phyloP scores from a whole-genome alignment of 2,113 vertebrate genomes.

The Sceloporus tristichus region DNA sequence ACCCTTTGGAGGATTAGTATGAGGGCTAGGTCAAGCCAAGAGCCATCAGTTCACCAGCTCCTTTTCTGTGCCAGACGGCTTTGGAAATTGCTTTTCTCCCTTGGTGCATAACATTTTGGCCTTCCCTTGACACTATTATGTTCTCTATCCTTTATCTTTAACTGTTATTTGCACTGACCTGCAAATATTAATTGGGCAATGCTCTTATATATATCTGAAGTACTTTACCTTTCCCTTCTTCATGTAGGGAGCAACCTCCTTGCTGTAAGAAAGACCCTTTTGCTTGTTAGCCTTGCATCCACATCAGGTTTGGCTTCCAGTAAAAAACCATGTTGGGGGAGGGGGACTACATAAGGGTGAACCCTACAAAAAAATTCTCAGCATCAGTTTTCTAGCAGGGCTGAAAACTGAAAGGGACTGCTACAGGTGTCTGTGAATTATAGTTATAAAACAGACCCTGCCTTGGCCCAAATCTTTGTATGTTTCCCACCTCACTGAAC shows the following conservation, averaged over 20 bases:
- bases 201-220: not conserved
- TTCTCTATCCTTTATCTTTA: conserved; percentile 5
- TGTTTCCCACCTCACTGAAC: not conserved
- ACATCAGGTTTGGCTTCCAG: not conserved
- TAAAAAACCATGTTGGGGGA: not conserved
- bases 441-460: not conserved
- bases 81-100: not conserved
- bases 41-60: not conserved
- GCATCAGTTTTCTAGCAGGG: not conserved
- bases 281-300: not conserved
- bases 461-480: too few species aligned
- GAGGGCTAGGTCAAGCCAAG: not conserved
- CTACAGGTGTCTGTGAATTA: not conserved
- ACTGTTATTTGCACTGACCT: not conserved
- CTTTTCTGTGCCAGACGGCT: not conserved
- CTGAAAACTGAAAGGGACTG: not conserved
- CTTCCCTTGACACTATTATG: not conserved
- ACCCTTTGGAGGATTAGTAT: not conserved
- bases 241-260: not conserved
- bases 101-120: not conserved
- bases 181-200: not conserved
- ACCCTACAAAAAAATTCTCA: not conserved
- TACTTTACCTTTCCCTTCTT: too few species aligned
- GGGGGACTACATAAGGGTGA: not conserved
- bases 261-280: not conserved